Conservation (phyloP, 2,888 invertebrate species). For the Alloscopus bannaensis region DNA sequence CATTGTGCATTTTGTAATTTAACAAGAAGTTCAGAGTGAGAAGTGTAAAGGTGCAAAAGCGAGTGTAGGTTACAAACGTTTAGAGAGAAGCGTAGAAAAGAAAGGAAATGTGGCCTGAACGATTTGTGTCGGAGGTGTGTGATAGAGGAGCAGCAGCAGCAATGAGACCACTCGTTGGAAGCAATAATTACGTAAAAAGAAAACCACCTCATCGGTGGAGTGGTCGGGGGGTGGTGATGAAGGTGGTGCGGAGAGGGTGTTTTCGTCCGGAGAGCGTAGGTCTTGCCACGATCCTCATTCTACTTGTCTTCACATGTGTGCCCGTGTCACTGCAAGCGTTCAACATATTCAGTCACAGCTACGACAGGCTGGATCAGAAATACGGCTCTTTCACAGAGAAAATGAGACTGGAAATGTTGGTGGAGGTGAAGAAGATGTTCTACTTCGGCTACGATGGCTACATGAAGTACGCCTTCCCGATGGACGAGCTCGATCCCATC, state of each 20-base stretch:
- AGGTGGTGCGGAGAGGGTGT: conserved; percentile 10
- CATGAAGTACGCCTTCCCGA: conserved; percentile 80
- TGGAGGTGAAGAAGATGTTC: conserved; percentile 78
- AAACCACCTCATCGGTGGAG: too few relatives aligned
- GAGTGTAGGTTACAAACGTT: neutral
- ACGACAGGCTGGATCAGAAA: conserved; percentile 74
- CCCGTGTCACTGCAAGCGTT: conserved; percentile 70
- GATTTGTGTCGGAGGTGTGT: conserved; percentile 17
- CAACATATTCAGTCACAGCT: conserved; percentile 74
- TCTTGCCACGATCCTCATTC: conserved; percentile 50
- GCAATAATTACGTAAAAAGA: conserved; percentile 55
- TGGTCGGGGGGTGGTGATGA: neutral
- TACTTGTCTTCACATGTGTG: conserved; percentile 65
- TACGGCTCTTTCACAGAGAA: conserved; percentile 76
- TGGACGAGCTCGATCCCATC: conserved; percentile 81
- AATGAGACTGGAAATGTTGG: conserved; percentile 75
- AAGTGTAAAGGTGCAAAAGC: neutral
- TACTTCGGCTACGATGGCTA: conserved; percentile 80
- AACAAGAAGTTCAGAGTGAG: neutral
- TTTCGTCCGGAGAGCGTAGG: too few relatives aligned
- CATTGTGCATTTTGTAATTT: neutral
- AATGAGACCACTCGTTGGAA: conserved; percentile 53
- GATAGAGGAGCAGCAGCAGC: conserved; percentile 42
- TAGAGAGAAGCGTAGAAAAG: neutral
- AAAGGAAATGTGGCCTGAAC: conserved; percentile 44